Evolutionary conservation across 1,140 invertebrate species (phyloP).

Genomic region (Chrysomallon squamiferum): DNA sequence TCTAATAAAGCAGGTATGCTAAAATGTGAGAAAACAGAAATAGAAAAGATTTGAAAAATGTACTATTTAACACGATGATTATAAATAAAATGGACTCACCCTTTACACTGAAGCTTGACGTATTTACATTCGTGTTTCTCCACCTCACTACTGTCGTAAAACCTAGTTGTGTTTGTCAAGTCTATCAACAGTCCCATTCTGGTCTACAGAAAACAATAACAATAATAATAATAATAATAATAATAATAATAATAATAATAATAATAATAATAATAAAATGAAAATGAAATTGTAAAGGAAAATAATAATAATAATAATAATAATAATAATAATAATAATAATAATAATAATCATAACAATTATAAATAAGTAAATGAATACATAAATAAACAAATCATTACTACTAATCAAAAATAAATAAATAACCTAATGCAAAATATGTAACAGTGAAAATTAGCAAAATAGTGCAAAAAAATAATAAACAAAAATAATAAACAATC

Average conservation of each 20-base stretch:
- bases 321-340: background rate
- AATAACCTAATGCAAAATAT: too few species aligned
- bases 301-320: background rate
- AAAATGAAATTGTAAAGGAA: background rate
- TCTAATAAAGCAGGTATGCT: too few species aligned
- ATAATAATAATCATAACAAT: too few species aligned
- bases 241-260: background rate
- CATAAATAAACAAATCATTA: too few species aligned
- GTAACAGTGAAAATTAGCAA: too few species aligned
- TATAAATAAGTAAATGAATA: too few species aligned
- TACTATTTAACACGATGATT: too few species aligned
- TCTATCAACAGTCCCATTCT: slow-evolving; percentile 96
- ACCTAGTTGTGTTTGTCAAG: slow-evolving; percentile 92
- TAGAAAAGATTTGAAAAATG: too few species aligned
- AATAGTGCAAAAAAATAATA: too few species aligned
- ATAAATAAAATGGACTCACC: slow-evolving; percentile 69
- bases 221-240: slow-evolving; percentile 11
- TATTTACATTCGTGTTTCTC: slow-evolving; percentile 79
- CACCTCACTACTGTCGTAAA: slow-evolving; percentile 84
- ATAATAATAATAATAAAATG: background rate
- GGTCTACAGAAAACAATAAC: slow-evolving; percentile 66
- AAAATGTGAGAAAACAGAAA: too few species aligned
- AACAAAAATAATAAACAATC: too few species aligned
- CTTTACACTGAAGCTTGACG: slow-evolving; percentile 85
- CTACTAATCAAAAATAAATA: too few species aligned